phyloP scores from a whole-genome alignment of 2,797 vertebrate genomes.

The Ctenochaetus hawaiiensis region DNA sequence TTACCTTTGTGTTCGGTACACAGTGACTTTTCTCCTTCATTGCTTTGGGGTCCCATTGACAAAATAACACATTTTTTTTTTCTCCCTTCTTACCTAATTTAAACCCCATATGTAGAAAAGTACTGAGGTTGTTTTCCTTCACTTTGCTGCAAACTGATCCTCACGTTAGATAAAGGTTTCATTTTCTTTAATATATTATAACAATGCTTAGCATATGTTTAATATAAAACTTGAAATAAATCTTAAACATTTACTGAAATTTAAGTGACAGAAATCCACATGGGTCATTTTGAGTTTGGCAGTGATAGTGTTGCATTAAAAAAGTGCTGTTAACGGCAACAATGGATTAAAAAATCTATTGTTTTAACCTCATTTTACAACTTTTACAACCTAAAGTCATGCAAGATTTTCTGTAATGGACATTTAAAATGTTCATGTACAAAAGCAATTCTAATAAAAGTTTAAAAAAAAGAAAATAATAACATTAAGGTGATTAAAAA shows the following conservation, averaged over 20 bases:
- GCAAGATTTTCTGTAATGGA: no score
- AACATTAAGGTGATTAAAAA: not conserved
- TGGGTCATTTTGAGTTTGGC: no score
- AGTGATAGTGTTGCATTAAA: no score
- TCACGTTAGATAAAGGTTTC: not conserved
- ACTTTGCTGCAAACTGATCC: no score
- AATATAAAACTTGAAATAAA: no score
- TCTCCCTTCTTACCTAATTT: not conserved
- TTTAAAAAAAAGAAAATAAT: not conserved
- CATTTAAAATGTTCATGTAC: not conserved
- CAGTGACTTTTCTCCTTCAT: no score
- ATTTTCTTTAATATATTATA: no score
- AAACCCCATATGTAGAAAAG: not conserved
- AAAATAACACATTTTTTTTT: not conserved
- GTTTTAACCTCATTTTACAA: not conserved
- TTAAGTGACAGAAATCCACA: no score
- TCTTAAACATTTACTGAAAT: no score
- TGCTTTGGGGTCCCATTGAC: not conserved
- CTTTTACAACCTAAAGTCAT: no score
- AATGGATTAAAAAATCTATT: not conserved
- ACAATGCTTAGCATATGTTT: no score
- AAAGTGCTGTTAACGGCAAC: not conserved
- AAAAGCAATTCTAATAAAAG: not conserved
- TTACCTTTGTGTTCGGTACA: not conserved
- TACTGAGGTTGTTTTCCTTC: no score